phyloP scores from a whole-genome alignment of 2,888 invertebrate genomes.

The Podotricha telesiphe region DNA sequence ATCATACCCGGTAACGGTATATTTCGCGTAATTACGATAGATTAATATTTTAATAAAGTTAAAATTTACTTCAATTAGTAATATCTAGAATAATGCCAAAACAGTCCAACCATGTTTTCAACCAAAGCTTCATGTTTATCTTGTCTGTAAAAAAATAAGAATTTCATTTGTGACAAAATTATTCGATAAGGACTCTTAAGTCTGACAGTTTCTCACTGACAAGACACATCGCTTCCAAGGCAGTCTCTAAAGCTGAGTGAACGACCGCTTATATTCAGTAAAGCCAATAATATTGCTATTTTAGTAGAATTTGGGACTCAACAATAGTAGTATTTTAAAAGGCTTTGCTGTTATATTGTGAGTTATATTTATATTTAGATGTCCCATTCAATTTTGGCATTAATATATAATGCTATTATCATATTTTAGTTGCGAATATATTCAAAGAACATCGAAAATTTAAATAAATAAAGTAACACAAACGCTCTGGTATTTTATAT shows the following conservation, averaged over 20 bases:
- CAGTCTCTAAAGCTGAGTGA: slow-evolving; percentile 42
- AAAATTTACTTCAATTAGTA: neutral
- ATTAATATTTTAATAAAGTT: neutral
- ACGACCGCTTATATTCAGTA: slow-evolving; percentile 39
- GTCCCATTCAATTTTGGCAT: neutral
- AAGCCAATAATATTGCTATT: slow-evolving; percentile 40
- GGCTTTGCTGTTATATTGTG: neutral
- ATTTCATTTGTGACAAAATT: slow-evolving; percentile 29
- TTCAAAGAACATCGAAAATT: neutral
- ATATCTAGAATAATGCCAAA: neutral
- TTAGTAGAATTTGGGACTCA: slow-evolving; percentile 33
- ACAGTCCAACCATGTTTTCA: too few species aligned
- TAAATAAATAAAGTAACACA: slow-evolving; percentile 29
- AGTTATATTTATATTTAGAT: neutral
- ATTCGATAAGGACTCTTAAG: slow-evolving; percentile 39
- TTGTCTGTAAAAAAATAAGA: slow-evolving; percentile 6
- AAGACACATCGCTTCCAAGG: slow-evolving; percentile 38
- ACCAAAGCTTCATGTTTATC: too few species aligned
- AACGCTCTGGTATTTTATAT: slow-evolving; percentile 53
- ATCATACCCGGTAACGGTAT: slow-evolving; percentile 20
- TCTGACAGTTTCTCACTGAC: slow-evolving; percentile 36
- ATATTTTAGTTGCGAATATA: neutral
- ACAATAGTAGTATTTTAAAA: slow-evolving; percentile 23
- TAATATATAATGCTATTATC: neutral
- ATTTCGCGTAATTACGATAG: slow-evolving; percentile 11